phyloP scores from a whole-genome alignment of 2,888 invertebrate genomes.

The Protonemura montana region DNA sequence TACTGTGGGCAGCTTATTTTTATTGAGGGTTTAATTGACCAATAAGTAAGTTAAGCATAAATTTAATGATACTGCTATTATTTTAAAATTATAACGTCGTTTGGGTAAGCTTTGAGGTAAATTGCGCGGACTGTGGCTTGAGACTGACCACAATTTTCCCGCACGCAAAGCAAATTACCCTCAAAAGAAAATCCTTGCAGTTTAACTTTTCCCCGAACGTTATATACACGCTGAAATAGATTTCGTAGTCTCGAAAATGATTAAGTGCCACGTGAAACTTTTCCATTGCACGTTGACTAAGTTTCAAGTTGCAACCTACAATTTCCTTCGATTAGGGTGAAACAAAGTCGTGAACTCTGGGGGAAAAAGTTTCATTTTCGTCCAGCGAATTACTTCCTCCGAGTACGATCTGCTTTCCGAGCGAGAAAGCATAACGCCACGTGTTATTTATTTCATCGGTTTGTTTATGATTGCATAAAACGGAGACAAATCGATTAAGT shows the following conservation, averaged over 20 bases:
- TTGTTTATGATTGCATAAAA: slow-evolving; percentile 27
- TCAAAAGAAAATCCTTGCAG: background rate
- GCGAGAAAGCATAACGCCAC: background rate
- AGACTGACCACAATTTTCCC: background rate
- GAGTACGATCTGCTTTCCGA: background rate
- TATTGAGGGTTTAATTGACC: background rate
- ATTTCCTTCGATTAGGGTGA: slow-evolving; percentile 4
- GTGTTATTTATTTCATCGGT: slow-evolving; percentile 19
- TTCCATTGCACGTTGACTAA: background rate
- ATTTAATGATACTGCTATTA: background rate
- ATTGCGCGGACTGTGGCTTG: background rate
- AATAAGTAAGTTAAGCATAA: background rate
- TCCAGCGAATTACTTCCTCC: background rate
- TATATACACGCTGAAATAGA: background rate
- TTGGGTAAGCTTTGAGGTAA: background rate
- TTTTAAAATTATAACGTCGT: background rate
- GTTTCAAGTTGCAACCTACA: slow-evolving; percentile 4
- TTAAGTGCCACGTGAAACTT: slow-evolving; percentile 21
- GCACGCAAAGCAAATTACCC: background rate
- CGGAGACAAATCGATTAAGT: slow-evolving; percentile 15
- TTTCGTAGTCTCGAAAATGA: slow-evolving; percentile 17
- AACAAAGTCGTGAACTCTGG: slow-evolving; percentile 10
- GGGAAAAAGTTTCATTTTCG: background rate
- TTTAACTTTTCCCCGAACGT: background rate
- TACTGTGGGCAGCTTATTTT: background rate